Percentiles rank a stretch among this genome's conserved stretches.
These are phyloP conservation scores for Cephus sareptanus DNA, from an alignment of 2,888 invertebrate genomes.

Conservation along the genomic window DNA sequence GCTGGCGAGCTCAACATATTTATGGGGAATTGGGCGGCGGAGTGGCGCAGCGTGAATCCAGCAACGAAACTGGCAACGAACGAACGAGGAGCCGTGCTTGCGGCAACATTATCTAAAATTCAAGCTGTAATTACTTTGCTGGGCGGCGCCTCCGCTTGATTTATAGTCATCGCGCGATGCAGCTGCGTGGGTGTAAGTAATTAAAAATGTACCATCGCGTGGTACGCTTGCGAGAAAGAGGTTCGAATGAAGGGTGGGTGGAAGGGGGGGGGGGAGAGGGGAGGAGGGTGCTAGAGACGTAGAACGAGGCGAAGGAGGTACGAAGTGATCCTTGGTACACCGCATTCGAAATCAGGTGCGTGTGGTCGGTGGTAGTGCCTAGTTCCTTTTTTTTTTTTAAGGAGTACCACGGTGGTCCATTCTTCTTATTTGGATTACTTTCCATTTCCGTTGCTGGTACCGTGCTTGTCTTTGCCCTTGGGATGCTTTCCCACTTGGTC, in stretches of 20 bases:
- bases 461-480: neutral
- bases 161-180: conserved; percentile 67
- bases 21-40: conserved; percentile 27
- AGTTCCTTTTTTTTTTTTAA: neutral
- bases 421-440: neutral
- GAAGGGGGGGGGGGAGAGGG: conserved; percentile 8
- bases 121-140: conserved; percentile 67
- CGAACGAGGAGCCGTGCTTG: conserved; percentile 58
- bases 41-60: neutral
- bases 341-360: neutral
- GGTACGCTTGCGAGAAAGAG: conserved; percentile 42
- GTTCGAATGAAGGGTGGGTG: neutral
- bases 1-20: conserved; percentile 30
- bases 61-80: conserved; percentile 5
- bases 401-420: neutral
- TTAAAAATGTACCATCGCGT: conserved; percentile 67
- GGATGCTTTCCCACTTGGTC: conserved; percentile 1
- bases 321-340: neutral
- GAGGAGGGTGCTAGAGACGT: neutral
- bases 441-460: neutral
- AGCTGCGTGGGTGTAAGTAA: conserved; percentile 67
- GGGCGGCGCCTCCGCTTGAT: conserved; percentile 64
- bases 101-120: conserved; percentile 67
- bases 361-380: neutral
- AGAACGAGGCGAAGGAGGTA: neutral